phyloP scores from a whole-genome alignment of 2,113 vertebrate genomes.

The Cephalophus harveyi region DNA sequence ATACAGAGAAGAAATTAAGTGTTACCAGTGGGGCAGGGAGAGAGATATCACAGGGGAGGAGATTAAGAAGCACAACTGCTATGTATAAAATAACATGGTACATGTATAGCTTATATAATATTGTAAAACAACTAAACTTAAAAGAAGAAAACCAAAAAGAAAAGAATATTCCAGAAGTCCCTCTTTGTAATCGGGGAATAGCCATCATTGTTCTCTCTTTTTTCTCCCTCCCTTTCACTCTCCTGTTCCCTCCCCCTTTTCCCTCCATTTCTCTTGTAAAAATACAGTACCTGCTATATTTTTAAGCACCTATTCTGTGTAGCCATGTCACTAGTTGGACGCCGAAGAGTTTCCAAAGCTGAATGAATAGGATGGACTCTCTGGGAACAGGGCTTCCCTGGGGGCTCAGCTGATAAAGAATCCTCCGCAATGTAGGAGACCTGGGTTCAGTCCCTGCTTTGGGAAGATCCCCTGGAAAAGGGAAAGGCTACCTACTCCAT shows the following conservation, averaged over 20 bases:
- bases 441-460: rapidly evolving
- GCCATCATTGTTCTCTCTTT: not conserved
- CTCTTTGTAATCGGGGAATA: not conserved
- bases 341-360: not conserved
- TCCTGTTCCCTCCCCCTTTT: rapidly evolving
- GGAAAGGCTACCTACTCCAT: not conserved
- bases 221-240: not conserved
- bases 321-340: too few species aligned
- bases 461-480: not conserved
- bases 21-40: not conserved
- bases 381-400: not conserved
- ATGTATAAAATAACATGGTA: rapidly evolving
- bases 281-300: not conserved
- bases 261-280: not conserved
- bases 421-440: not conserved
- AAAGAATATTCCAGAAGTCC: not conserved
- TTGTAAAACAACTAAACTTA: not conserved
- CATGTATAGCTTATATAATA: not conserved
- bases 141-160: not conserved
- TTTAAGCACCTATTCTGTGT: not conserved
- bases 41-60: too few species aligned
- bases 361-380: not conserved
- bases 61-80: not conserved
- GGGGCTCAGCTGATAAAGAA: not conserved
- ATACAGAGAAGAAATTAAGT: not conserved